phyloP scores from a whole-genome alignment of 2,888 invertebrate species.

The Drosophila neonasuta region DNA sequence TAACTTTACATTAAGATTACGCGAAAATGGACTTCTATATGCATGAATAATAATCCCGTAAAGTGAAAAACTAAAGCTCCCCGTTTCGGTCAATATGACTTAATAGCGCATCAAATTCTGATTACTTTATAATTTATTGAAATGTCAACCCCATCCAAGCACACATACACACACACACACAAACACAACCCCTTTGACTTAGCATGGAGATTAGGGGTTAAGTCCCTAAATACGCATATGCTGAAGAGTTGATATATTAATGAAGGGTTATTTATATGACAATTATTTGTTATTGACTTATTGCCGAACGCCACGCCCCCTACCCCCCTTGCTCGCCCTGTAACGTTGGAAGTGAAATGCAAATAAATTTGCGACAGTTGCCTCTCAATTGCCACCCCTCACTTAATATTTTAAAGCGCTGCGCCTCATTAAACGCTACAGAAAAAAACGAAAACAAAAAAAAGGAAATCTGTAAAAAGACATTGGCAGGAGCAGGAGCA shows the following conservation, averaged over 20 bases:
- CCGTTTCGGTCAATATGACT: constrained; percentile 14
- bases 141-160: constrained; percentile 24
- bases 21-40: background rate
- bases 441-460: constrained; percentile 15
- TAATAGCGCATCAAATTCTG: constrained; percentile 13
- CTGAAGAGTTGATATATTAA: constrained; percentile 28
- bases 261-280: constrained; percentile 55
- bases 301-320: constrained; percentile 49
- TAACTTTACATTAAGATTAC: background rate
- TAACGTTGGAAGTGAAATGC: constrained; percentile 30
- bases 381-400: background rate
- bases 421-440: constrained; percentile 70
- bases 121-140: constrained; percentile 43
- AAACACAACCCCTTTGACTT: constrained; percentile 13
- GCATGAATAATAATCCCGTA: background rate
- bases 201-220: constrained; percentile 16
- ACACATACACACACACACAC: background rate
- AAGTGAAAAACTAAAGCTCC: background rate
- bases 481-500: constrained; percentile 7
- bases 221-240: constrained; percentile 44
- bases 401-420: constrained; percentile 45
- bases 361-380: constrained; percentile 58
- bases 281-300: constrained; percentile 61
- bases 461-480: constrained; percentile 14
- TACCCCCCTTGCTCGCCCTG: background rate